Conservation (phyloP, 2,797 vertebrate species). For the Neopelma chrysocephalum region DNA sequence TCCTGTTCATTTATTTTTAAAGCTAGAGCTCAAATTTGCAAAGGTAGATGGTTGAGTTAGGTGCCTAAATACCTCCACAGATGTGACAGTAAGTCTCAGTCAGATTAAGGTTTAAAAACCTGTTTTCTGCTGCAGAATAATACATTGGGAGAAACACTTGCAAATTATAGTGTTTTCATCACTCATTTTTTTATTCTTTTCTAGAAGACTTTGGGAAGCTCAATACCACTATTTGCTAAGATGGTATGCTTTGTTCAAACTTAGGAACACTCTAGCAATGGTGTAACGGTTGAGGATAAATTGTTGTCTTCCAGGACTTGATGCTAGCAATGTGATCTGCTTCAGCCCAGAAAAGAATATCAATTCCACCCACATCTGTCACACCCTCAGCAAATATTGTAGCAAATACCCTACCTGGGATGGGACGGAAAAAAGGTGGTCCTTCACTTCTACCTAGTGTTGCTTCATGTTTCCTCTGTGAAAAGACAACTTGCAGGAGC, state of each 20-base stretch:
- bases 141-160: not conserved
- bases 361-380: not conserved
- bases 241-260: not conserved
- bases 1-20: not conserved
- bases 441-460: not conserved
- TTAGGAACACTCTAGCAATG: not conserved
- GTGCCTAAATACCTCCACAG: not conserved
- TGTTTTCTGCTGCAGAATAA: not conserved
- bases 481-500: not conserved
- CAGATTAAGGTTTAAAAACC: not conserved
- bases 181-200: fast-evolving
- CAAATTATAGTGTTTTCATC: not conserved
- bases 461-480: not conserved
- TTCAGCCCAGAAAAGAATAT: not conserved
- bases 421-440: not conserved
- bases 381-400: fast-evolving
- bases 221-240: not conserved
- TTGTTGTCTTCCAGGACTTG: not conserved
- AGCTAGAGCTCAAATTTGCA: not conserved
- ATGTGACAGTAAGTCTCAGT: not conserved
- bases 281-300: not conserved
- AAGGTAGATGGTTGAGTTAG: not conserved
- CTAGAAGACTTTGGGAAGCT: not conserved
- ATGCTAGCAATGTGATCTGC: not conserved
- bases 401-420: not conserved